Evolutionary conservation across 2,113 vertebrate species (phyloP).

Genomic region (Theristicus caerulescens): DNA sequence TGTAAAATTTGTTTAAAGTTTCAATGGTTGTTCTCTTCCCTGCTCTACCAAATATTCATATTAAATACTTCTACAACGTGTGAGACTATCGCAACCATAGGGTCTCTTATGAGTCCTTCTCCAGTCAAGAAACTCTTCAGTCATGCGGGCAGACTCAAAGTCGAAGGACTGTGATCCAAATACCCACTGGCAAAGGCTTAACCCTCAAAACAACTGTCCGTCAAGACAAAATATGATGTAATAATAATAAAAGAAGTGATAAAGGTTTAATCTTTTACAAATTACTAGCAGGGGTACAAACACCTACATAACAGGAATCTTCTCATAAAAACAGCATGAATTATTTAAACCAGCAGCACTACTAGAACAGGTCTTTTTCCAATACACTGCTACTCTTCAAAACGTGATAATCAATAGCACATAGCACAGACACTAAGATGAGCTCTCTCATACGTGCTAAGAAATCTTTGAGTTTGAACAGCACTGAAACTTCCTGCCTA

Average conservation of each 20-base stretch:
- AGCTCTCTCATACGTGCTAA: neutral
- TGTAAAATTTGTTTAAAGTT: slow-evolving; percentile 72
- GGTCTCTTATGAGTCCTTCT: neutral
- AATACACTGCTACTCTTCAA: neutral
- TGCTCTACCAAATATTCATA: neutral
- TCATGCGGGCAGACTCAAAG: neutral
- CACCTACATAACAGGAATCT: neutral
- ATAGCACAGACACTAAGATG: fast-evolving
- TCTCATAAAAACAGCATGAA: neutral
- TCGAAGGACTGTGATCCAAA: neutral
- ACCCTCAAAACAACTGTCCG: neutral
- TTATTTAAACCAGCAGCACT: neutral
- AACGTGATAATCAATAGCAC: neutral
- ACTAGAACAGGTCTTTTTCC: neutral
- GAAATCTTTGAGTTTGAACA: neutral
- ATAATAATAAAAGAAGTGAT: neutral
- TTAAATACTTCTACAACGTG: neutral
- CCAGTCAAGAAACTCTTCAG: neutral
- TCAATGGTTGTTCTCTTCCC: slow-evolving; percentile 44
- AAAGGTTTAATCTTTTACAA: neutral
- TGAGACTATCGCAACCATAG: neutral
- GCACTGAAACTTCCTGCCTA: neutral
- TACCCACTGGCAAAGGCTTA: neutral
- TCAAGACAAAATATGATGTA: neutral
- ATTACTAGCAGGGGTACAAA: neutral